phyloP scores from a whole-genome alignment of 2,888 invertebrate species.

The Caradrina kadenii region DNA sequence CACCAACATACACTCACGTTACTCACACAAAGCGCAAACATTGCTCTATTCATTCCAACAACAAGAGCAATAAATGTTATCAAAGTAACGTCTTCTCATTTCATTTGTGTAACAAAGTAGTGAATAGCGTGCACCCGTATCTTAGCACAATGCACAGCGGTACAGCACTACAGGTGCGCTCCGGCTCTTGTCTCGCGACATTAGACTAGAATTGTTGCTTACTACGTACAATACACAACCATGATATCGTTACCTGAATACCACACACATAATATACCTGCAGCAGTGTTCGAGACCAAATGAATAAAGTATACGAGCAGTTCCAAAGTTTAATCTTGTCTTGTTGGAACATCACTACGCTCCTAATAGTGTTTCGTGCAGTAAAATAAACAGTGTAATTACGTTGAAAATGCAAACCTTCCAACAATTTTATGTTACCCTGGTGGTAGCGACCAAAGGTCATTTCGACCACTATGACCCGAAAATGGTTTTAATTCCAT shows the following conservation, averaged over 20 bases:
- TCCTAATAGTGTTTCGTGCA: constrained; percentile 46
- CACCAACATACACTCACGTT: not conserved
- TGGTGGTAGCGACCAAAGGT: constrained; percentile 1
- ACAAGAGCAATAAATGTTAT: constrained; percentile 53
- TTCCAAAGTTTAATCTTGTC: constrained; percentile 67
- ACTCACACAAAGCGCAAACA: constrained; percentile 17
- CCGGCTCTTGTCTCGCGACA: constrained; percentile 69
- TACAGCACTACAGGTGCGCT: constrained; percentile 65
- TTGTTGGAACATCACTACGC: constrained; percentile 50
- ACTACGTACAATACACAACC: constrained; percentile 63
- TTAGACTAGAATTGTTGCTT: constrained; percentile 70
- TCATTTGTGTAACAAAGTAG: constrained; percentile 60
- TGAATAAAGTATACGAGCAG: constrained; percentile 69
- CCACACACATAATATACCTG: constrained; percentile 49
- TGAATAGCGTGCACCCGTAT: constrained; percentile 56
- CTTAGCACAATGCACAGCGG: constrained; percentile 46
- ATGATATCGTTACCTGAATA: constrained; percentile 62
- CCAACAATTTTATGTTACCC: constrained; percentile 12
- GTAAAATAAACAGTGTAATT: constrained; percentile 41
- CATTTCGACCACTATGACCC: constrained; percentile 8
- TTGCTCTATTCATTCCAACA: constrained; percentile 40
- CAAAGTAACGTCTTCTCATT: constrained; percentile 55
- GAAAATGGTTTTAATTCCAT: constrained; percentile 32
- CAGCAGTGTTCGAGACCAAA: constrained; percentile 56
- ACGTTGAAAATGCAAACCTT: constrained; percentile 4